These are phyloP conservation scores for Lepidochrysops patricia DNA, from an alignment of 2,888 invertebrate genomes.

Conservation along the genomic window DNA sequence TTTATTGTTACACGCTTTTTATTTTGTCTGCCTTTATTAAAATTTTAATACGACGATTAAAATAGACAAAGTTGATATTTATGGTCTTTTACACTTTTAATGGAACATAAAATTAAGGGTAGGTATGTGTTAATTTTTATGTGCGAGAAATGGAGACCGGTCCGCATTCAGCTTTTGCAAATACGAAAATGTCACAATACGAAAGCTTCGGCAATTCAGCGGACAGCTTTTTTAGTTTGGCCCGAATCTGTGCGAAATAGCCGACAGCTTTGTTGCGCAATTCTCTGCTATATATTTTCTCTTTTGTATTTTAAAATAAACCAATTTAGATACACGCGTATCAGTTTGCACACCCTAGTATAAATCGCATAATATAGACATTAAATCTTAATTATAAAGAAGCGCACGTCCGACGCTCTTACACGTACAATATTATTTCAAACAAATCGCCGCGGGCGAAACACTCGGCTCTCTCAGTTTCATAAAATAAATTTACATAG, in stretches of 20 bases:
- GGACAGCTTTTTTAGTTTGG: neutral
- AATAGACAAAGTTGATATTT: neutral
- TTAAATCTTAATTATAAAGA: constrained; percentile 12
- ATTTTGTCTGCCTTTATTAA: neutral
- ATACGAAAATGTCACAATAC: neutral
- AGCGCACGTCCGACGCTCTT: constrained; percentile 8
- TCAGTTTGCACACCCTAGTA: neutral
- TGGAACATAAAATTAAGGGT: neutral
- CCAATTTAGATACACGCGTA: neutral
- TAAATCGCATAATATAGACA: constrained; percentile 3
- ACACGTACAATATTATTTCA: constrained; percentile 19
- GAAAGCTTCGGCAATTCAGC: neutral
- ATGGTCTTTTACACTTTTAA: neutral
- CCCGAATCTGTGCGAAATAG: neutral
- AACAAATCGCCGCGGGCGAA: constrained; percentile 23
- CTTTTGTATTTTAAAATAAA: neutral
- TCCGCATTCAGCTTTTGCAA: neutral
- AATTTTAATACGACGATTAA: neutral
- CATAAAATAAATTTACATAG: constrained; percentile 54
- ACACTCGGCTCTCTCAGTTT: constrained; percentile 27
- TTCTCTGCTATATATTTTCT: neutral
- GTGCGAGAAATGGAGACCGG: neutral
- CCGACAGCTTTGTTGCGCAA: neutral
- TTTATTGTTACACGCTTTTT: neutral
- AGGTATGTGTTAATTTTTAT: neutral